A percentile compares a stretch with the other conserved stretches of the same genome.
These are phyloP conservation scores for Idaea dimidiata DNA, from an alignment of 2,888 invertebrate genomes.

Conservation along the genomic window DNA sequence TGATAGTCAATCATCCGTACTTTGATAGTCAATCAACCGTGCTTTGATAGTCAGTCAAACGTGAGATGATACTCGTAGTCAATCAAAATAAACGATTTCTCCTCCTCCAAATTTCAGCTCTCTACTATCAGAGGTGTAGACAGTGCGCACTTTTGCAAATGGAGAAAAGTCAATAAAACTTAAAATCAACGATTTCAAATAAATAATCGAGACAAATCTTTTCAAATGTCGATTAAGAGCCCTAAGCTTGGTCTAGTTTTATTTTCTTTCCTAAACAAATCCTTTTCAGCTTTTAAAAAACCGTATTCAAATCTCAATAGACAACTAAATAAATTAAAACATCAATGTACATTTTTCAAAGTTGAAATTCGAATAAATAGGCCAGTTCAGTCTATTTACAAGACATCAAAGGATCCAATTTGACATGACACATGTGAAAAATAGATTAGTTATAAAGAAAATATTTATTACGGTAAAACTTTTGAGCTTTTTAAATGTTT, in stretches of 20 bases:
- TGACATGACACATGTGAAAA: background rate
- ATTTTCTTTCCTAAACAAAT: background rate
- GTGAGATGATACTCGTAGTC: too few relatives aligned
- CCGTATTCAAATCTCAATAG: background rate
- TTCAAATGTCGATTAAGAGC: too few relatives aligned
- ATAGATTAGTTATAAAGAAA: background rate
- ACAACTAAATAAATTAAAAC: background rate
- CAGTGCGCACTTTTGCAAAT: too few relatives aligned
- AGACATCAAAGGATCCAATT: background rate
- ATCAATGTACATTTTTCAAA: background rate
- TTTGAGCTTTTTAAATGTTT: background rate
- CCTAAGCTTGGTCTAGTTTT: background rate
- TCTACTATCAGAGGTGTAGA: too few relatives aligned
- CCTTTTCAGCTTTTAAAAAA: background rate
- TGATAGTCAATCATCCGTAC: too few relatives aligned
- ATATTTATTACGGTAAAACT: background rate
- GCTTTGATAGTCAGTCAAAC: too few relatives aligned
- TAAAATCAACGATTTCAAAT: too few relatives aligned
- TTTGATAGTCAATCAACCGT: too few relatives aligned
- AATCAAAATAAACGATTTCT: too few relatives aligned
- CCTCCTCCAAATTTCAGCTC: too few relatives aligned
- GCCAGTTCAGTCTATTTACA: background rate
- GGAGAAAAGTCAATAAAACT: too few relatives aligned
- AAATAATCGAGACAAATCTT: too few relatives aligned
- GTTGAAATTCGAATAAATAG: background rate